Conservation (phyloP, 2,113 vertebrate genomes). For the Chionodraco myersi region DNA sequence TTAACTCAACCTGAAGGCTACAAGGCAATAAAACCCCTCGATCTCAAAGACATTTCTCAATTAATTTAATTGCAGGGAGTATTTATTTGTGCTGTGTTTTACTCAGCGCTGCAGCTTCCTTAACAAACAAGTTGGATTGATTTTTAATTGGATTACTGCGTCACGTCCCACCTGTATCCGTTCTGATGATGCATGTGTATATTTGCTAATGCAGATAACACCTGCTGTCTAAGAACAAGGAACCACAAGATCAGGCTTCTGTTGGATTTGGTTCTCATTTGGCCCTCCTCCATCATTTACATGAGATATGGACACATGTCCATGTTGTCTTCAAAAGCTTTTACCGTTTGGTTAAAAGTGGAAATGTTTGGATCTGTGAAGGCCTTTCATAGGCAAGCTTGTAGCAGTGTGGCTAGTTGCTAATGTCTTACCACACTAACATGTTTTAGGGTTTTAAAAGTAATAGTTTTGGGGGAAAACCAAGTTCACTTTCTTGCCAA, state of each 20-base stretch:
- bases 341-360: not conserved
- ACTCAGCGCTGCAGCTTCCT: not conserved
- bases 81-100: not conserved
- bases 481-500: not conserved
- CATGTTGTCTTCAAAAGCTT: not conserved
- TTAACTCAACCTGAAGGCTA: not conserved
- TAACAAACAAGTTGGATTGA: slow-evolving; percentile 3
- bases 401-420: no score
- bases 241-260: not conserved
- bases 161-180: slow-evolving; percentile 10
- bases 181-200: not conserved
- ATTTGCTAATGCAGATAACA: slow-evolving; percentile 5
- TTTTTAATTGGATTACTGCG: slow-evolving; percentile 13
- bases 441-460: not conserved
- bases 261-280: slow-evolving; percentile 44
- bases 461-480: not conserved
- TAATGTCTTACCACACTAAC: not conserved
- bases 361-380: not conserved
- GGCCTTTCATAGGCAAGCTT: not conserved
- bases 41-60: slow-evolving; percentile 22
- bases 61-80: slow-evolving; percentile 5
- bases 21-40: slow-evolving; percentile 1
- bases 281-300: slow-evolving; percentile 42
- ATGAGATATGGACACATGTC: slow-evolving; percentile 39
- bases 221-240: slow-evolving; percentile 6